Evolutionary conservation across 2,797 vertebrate species (phyloP).

Genomic region (Diplodus sargus): DNA sequence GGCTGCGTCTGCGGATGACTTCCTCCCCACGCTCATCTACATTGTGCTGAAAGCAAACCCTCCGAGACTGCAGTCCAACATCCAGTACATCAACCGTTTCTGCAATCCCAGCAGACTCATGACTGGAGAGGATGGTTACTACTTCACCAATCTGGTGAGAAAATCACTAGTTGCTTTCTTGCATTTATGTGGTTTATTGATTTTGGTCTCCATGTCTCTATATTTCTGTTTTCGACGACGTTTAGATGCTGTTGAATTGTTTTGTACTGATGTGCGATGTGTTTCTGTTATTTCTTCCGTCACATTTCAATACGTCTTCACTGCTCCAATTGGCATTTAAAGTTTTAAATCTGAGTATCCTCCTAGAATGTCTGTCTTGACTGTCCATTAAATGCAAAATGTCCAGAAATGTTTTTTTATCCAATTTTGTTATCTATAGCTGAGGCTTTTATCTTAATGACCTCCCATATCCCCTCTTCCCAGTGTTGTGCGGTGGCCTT

Average conservation of each 20-base stretch:
- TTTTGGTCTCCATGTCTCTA: neutral
- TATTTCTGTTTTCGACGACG: neutral
- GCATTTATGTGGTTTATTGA: neutral
- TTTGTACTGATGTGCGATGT: neutral
- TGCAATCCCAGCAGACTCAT: conserved; percentile 97
- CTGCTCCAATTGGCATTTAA: too few species aligned
- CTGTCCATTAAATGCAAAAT: too few species aligned
- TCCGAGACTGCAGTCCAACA: conserved; percentile 96
- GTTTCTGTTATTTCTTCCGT: neutral
- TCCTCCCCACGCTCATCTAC: conserved; percentile 97
- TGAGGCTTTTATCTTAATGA: neutral
- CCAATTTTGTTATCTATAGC: neutral
- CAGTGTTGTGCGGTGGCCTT: conserved; percentile 98
- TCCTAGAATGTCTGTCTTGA: too few species aligned
- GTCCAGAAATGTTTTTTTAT: too few species aligned
- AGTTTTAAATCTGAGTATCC: neutral
- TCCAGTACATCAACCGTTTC: conserved; percentile 98
- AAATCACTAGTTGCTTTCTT: neutral
- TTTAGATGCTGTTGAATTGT: neutral
- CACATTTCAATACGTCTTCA: too few species aligned
- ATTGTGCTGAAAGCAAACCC: conserved; percentile 98
- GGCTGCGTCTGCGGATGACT: conserved; percentile 96
- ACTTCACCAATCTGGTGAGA: conserved; percentile 95
- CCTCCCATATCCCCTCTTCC: neutral
- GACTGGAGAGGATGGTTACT: conserved; percentile 98